Conservation (phyloP, 2,888 invertebrate genomes). For the Coleophora deauratella region DNA sequence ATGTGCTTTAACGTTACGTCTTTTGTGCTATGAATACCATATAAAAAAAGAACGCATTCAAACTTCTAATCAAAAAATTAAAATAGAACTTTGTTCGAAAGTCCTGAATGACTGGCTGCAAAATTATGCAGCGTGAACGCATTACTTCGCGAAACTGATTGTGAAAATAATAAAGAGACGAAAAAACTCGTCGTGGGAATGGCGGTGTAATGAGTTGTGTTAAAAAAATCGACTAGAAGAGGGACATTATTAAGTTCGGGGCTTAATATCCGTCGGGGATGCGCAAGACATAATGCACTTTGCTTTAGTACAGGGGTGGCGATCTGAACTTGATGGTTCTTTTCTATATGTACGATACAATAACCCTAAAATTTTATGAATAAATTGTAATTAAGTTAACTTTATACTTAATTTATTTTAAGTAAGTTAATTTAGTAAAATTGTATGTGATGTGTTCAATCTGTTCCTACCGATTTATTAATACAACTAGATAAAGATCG, state of each 20-base stretch:
- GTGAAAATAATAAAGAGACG: constrained; percentile 44
- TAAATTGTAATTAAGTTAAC: no score
- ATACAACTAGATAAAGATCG: no score
- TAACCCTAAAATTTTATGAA: no score
- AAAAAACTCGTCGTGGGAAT: constrained; percentile 62
- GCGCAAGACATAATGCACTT: constrained; percentile 62
- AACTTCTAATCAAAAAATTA: constrained; percentile 44
- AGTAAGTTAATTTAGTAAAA: no score
- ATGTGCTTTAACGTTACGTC: constrained; percentile 39
- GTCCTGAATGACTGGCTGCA: constrained; percentile 29
- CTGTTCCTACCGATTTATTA: no score
- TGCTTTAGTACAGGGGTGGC: constrained; percentile 34
- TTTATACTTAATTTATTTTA: no score
- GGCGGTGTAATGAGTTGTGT: constrained; percentile 56
- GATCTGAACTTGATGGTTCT: neutral
- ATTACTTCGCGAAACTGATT: constrained; percentile 61
- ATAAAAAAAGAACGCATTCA: constrained; percentile 33
- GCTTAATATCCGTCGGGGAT: constrained; percentile 63
- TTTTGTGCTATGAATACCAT: constrained; percentile 30
- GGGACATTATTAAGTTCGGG: constrained; percentile 64
- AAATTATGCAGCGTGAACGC: constrained; percentile 71
- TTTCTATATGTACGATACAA: no score
- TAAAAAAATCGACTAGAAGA: constrained; percentile 47
- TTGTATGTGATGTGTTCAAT: no score
- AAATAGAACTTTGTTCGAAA: constrained; percentile 19